Evolutionary conservation across 2,888 invertebrate genomes (phyloP), one percentile per base, ranked within the genome.

Genomic region (Mycalesis mineus): DNA sequence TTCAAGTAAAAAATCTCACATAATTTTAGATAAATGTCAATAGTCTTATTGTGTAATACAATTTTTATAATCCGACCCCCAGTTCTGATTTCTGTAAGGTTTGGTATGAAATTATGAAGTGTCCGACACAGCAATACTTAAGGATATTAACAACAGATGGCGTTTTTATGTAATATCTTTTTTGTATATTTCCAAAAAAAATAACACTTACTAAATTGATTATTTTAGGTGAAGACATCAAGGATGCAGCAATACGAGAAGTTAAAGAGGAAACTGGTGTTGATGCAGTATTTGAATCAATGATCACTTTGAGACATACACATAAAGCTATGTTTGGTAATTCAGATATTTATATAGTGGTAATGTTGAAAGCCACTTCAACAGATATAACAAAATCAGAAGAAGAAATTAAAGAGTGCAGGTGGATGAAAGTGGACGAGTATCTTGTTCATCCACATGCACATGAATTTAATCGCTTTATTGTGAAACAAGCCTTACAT

Each of bases 201-300:
- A n/a, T n/a, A n/a, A n/a, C n/a, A n/a, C n/a, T n/a, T 9, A 33
- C 9, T 33, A 33, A 6, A 33, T 33, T 36, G 33, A 13, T 53
- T 53, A 11, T 17, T 40, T 39, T 52, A 95, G 96, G 94, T 56
- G 98, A 98, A 90, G 93, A 96, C 73, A 89, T 98, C 41, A 91
- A 92, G 58, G 94, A 94, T 69, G 96, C 97, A 11, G 96, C 94
- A 0, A 91, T 93, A 53, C 91, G 98, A 64, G 98, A 98, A 88
- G 95, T 98, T 0, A 87, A 91, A 54, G 98, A 98, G 88, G 98
- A 98, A 88, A 98, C 98, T 0, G 95, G 96, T 49, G 92, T 98
- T 55, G 84, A 92, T 65, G 91, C 95, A 0, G 91, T 92, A 69
- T 98, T 96, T 79, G 91, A 93, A 57, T 94, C 94, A 14, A 84